A percentile compares a stretch with the other conserved stretches of the same genome.
These are phyloP conservation scores for Melanerpes formicivorus DNA, from an alignment of 2,113 vertebrate genomes.

Conservation along the genomic window DNA sequence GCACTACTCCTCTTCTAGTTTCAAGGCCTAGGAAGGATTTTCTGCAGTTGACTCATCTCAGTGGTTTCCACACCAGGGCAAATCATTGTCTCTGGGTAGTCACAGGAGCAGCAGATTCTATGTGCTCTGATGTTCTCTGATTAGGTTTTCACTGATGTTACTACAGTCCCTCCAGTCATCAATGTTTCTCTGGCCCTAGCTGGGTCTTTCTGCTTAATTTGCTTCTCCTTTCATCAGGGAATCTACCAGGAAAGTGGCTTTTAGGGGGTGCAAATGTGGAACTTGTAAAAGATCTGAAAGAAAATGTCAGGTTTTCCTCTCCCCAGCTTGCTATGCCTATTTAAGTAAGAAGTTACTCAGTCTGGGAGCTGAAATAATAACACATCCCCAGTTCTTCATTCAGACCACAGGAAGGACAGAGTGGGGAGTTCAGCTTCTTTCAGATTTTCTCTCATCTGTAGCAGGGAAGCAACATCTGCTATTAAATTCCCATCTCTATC, in stretches of 20 bases:
- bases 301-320: neutral
- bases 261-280: neutral
- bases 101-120: neutral
- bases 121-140: constrained; percentile 18
- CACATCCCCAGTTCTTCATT: neutral
- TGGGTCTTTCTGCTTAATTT: constrained; percentile 1
- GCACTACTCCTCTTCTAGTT: neutral
- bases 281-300: neutral
- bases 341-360: neutral
- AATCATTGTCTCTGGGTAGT: neutral
- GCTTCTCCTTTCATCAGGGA: neutral
- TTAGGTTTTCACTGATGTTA: neutral
- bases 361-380: constrained; percentile 20
- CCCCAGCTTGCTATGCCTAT: neutral
- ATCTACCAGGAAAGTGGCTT: neutral
- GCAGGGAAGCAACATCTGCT: neutral
- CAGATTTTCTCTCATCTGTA: constrained; percentile 8
- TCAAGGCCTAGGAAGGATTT: neutral
- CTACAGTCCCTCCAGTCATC: neutral
- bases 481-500: neutral
- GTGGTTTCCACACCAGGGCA: neutral
- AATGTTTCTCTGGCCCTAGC: neutral
- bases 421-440: neutral
- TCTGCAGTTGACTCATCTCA: neutral
- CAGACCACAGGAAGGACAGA: neutral